Percentiles rank a stretch among this genome's conserved stretches.
These are phyloP conservation scores for Muscicapa adusta DNA, from an alignment of 2,113 vertebrate species.

Conservation along the genomic window DNA sequence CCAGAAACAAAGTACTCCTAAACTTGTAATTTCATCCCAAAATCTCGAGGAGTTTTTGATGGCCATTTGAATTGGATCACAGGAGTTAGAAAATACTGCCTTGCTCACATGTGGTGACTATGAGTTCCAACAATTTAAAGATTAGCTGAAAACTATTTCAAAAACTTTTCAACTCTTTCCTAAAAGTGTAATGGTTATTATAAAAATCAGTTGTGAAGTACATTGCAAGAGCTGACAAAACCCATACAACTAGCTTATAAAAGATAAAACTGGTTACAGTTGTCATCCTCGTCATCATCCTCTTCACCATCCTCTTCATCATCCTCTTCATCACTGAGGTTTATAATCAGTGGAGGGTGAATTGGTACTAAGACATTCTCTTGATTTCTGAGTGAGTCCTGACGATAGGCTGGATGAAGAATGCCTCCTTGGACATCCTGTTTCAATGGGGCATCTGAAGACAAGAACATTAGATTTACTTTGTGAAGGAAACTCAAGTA, in stretches of 20 bases:
- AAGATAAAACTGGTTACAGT: conserved; percentile 37
- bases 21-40: not conserved
- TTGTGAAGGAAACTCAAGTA: not conserved
- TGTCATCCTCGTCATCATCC: conserved; percentile 38
- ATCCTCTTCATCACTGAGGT: conserved; percentile 46
- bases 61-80: not conserved
- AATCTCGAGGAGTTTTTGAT: not conserved
- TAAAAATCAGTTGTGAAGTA: not conserved
- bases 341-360: not conserved
- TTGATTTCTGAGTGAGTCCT: not conserved
- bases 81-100: not conserved
- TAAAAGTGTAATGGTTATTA: not conserved
- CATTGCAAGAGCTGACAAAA: not conserved
- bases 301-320: not conserved
- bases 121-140: not conserved
- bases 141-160: not conserved
- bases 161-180: not conserved
- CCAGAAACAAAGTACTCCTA: not conserved
- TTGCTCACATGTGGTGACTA: not conserved
- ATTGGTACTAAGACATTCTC: not conserved
- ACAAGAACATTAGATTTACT: not conserved
- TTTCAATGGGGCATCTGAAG: not conserved
- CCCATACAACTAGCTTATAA: not conserved
- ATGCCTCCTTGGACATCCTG: not conserved
- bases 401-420: not conserved